Conservation (phyloP, 2,888 invertebrate genomes). For the Caenorhabditis wallacei region DNA sequence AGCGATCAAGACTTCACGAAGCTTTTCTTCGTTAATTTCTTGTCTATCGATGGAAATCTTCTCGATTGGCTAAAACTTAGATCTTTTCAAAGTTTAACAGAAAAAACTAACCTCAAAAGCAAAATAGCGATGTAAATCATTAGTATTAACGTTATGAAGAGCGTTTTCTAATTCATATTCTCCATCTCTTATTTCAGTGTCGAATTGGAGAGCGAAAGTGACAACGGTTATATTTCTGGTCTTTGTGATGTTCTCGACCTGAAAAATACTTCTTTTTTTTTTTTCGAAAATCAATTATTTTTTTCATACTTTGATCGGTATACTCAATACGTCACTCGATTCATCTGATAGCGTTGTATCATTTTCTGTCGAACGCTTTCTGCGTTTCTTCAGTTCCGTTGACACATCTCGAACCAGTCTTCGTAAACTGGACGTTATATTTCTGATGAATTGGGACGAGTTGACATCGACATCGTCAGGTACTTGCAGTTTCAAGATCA, state of each 20-base stretch:
- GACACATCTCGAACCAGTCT: slow-evolving; percentile 43
- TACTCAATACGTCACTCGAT: slow-evolving; percentile 1
- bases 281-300: background rate
- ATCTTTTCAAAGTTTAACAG: background rate
- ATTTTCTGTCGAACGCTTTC: slow-evolving; percentile 14
- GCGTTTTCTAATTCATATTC: slow-evolving; percentile 48
- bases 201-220: slow-evolving; percentile 32
- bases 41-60: slow-evolving; percentile 2
- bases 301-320: slow-evolving; percentile 20
- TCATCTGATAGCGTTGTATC: slow-evolving; percentile 10
- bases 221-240: slow-evolving; percentile 37
- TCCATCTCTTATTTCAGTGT: slow-evolving; percentile 14
- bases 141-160: slow-evolving; percentile 42
- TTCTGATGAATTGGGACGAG: slow-evolving; percentile 47
- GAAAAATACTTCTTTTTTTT: background rate
- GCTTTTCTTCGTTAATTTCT: background rate
- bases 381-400: slow-evolving; percentile 28
- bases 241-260: slow-evolving; percentile 50
- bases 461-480: slow-evolving; percentile 48
- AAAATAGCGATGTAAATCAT: slow-evolving; percentile 49
- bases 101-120: slow-evolving; percentile 30
- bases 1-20: background rate
- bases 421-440: slow-evolving; percentile 49
- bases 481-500: slow-evolving; percentile 56
- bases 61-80: slow-evolving; percentile 8